A percentile compares a stretch with the other conserved stretches of the same genome.
These are phyloP conservation scores for Cephus runcator DNA, from an alignment of 2,888 invertebrate genomes.

Conservation along the genomic window DNA sequence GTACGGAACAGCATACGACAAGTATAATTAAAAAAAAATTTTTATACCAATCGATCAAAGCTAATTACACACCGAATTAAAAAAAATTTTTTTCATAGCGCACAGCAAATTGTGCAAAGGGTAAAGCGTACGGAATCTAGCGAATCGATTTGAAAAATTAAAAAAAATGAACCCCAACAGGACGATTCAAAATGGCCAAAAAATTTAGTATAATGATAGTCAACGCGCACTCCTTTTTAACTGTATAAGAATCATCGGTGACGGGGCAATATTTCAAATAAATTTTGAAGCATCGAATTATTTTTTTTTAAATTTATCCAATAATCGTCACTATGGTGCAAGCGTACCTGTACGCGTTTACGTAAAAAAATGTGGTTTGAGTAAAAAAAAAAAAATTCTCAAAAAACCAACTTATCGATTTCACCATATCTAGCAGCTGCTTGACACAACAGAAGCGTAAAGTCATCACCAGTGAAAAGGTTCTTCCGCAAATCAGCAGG, in stretches of 20 bases:
- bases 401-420: background rate
- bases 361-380: background rate
- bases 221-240: background rate
- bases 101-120: constrained; percentile 51
- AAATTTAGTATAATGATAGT: background rate
- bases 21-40: background rate
- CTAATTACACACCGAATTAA: background rate
- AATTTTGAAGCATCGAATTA: background rate
- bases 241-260: background rate
- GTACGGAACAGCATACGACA: background rate
- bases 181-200: background rate
- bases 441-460: background rate
- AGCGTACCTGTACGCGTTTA: background rate
- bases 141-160: background rate
- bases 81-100: constrained; percentile 26
- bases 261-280: background rate
- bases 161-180: background rate
- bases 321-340: background rate
- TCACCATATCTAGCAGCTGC: background rate
- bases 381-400: too few species aligned
- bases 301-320: background rate
- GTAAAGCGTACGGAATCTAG: constrained; percentile 42
- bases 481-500: background rate
- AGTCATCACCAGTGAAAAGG: background rate
- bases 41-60: background rate